A percentile compares a stretch with the other conserved stretches of the same genome.
Conservation (phyloP, 1,140 invertebrate genomes). For the Drosophila ohnishii region DNA sequence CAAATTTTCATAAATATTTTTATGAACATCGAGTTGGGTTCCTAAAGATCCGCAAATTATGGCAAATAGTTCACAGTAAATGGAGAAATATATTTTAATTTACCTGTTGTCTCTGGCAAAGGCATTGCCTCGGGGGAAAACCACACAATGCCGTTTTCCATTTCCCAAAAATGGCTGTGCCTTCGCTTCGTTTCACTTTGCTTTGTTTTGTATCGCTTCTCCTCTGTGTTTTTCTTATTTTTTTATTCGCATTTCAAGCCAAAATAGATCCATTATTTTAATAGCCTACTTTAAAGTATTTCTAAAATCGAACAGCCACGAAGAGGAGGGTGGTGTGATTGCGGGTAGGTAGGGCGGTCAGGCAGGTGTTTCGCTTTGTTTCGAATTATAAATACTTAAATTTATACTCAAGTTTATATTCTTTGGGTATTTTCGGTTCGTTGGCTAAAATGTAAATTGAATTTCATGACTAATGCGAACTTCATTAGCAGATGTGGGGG, state of each 20-base stretch:
- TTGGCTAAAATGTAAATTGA: constrained; percentile 32
- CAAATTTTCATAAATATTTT: constrained; percentile 39
- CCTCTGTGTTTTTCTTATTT: constrained; percentile 16
- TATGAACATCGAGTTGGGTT: constrained; percentile 19
- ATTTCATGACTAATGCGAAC: constrained; percentile 69
- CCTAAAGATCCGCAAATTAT: constrained; percentile 13
- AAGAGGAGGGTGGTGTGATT: constrained; percentile 3
- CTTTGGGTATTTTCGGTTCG: constrained; percentile 14
- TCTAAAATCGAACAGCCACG: constrained; percentile 60
- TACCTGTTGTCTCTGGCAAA: constrained; percentile 38
- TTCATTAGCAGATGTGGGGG: constrained; percentile 56
- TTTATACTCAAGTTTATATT: constrained; percentile 27
- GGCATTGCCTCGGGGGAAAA: constrained; percentile 30
- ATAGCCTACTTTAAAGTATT: constrained; percentile 79
- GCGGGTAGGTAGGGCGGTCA: not conserved
- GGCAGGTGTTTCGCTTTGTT: constrained; percentile 38
- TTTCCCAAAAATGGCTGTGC: constrained; percentile 59
- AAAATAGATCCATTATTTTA: constrained; percentile 81
- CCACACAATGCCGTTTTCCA: constrained; percentile 20
- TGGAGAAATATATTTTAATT: constrained; percentile 17
- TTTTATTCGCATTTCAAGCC: constrained; percentile 47
- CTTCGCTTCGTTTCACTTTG: constrained; percentile 41
- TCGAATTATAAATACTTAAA: constrained; percentile 45
- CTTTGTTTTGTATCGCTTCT: constrained; percentile 39
- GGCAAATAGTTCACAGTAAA: constrained; percentile 28